Percentiles rank a stretch among this genome's conserved stretches.
phyloP scores from a whole-genome alignment of 2,888 invertebrate genomes.

The Caenorhabditis sulstoni region DNA sequence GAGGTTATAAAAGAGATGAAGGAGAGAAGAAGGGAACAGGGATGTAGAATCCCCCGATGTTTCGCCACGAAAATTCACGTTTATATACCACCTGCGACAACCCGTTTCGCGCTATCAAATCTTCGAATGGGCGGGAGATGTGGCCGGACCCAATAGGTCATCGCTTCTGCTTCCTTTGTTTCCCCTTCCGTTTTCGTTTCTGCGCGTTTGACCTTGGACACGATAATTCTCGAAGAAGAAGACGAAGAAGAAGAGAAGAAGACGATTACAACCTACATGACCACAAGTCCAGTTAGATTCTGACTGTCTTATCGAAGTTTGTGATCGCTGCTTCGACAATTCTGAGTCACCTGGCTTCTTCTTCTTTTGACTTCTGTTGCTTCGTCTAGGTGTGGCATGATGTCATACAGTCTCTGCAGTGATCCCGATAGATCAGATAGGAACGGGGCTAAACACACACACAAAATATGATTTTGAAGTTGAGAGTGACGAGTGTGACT shows the following conservation, averaged over 20 bases:
- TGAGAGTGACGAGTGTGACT: background rate
- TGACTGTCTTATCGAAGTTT: constrained; percentile 42
- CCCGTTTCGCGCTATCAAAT: constrained; percentile 48
- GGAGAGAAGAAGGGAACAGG: constrained; percentile 4
- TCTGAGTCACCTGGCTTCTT: background rate
- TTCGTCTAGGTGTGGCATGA: constrained; percentile 16
- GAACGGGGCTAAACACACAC: background rate
- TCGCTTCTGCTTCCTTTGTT: constrained; percentile 27
- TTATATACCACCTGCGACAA: constrained; percentile 45
- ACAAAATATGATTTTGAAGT: background rate
- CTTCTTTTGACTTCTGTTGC: too few species aligned
- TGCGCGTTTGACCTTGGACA: constrained; percentile 39
- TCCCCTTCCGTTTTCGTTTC: constrained; percentile 8
- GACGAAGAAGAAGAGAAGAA: background rate
- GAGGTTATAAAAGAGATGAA: background rate
- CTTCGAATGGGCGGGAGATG: constrained; percentile 35
- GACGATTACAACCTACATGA: constrained; percentile 1
- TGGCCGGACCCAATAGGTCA: constrained; percentile 52
- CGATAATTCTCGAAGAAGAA: constrained; percentile 8
- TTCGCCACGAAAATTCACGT: constrained; percentile 19
- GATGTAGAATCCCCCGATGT: constrained; percentile 27
- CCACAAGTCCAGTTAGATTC: constrained; percentile 34
- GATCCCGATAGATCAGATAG: constrained; percentile 4
- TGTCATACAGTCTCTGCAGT: constrained; percentile 15
- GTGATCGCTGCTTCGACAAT: constrained; percentile 16